A percentile compares a stretch with the other conserved stretches of the same genome.
Evolutionary conservation across 2,113 vertebrate genomes (phyloP).

Genomic region (Gasterosteus aculeatus): DNA sequence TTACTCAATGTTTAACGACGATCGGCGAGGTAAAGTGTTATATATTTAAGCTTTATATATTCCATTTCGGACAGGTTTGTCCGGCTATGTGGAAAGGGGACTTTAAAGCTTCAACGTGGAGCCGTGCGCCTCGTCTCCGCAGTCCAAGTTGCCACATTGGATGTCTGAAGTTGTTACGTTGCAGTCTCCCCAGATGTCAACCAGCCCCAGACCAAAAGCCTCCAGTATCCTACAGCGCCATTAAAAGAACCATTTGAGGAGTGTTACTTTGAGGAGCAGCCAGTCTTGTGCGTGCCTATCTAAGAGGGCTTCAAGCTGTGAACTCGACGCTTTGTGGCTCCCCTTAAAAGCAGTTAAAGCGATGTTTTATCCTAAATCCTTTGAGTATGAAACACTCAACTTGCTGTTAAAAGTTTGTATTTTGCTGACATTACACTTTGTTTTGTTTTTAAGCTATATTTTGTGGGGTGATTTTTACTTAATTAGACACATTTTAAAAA

Average conservation of each 20-base stretch:
- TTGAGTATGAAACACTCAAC: conserved; percentile 39
- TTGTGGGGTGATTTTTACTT: conserved; percentile 9
- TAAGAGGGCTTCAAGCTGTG: conserved; percentile 62
- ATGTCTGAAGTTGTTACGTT: conserved; percentile 8
- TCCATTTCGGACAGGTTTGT: neutral
- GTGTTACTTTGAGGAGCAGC: conserved; percentile 43
- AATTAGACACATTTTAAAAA: conserved; percentile 23
- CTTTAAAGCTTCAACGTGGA: neutral
- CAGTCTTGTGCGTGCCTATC: conserved; percentile 47
- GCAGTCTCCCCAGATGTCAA: conserved; percentile 57
- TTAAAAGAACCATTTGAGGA: conserved; percentile 62
- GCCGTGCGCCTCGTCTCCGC: neutral
- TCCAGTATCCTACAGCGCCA: conserved; percentile 63
- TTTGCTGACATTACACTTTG: conserved; percentile 50
- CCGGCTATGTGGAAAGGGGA: too few species aligned
- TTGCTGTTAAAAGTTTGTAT: conserved; percentile 51
- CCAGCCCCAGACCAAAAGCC: conserved; percentile 54
- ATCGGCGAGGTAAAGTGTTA: neutral
- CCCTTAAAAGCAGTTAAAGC: conserved; percentile 45
- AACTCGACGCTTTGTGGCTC: conserved; percentile 55
- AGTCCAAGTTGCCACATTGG: conserved; percentile 16
- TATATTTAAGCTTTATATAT: neutral
- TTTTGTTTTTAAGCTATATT: neutral
- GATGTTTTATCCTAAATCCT: conserved; percentile 42
- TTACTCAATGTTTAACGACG: neutral